These are phyloP conservation scores for Lophura nycthemera DNA, from an alignment of 2,113 vertebrate genomes.

Conservation along the genomic window DNA sequence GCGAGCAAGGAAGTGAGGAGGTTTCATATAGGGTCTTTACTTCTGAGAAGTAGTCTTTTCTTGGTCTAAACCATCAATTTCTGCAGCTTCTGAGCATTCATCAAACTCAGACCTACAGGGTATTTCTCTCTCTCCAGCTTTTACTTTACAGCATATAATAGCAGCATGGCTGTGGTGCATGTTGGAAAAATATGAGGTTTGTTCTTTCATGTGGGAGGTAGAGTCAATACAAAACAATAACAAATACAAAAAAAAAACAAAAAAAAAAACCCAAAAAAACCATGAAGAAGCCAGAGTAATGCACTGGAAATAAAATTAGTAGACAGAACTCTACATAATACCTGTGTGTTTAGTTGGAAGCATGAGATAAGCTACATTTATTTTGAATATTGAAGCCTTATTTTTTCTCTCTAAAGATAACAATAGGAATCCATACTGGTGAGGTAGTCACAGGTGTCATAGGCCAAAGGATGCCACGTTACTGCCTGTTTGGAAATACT, in stretches of 20 bases:
- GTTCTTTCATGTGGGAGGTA: not conserved
- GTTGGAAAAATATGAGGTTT: not conserved
- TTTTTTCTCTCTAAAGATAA: slow-evolving; percentile 84
- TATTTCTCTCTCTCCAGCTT: not conserved
- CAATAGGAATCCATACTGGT: slow-evolving; percentile 97
- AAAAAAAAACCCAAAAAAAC: not conserved
- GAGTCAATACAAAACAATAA: too few species aligned
- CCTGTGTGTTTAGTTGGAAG: not conserved
- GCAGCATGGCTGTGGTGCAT: not conserved
- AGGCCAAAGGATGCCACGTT: slow-evolving; percentile 97
- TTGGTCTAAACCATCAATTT: not conserved
- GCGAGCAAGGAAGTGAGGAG: not conserved
- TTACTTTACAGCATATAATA: not conserved
- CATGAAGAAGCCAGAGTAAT: not conserved
- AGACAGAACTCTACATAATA: not conserved
- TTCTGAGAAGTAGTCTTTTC: not conserved
- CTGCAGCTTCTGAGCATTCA: not conserved
- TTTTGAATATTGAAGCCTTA: not conserved
- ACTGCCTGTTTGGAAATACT: slow-evolving; percentile 97
- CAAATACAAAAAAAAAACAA: too few species aligned
- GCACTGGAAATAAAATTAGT: not conserved
- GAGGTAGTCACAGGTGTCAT: slow-evolving; percentile 99
- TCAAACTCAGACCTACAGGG: not conserved
- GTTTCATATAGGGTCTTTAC: not conserved
- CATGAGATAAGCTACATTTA: not conserved